phyloP scores from a whole-genome alignment of 1,140 invertebrate species.

The Coptotermes formosanus region DNA sequence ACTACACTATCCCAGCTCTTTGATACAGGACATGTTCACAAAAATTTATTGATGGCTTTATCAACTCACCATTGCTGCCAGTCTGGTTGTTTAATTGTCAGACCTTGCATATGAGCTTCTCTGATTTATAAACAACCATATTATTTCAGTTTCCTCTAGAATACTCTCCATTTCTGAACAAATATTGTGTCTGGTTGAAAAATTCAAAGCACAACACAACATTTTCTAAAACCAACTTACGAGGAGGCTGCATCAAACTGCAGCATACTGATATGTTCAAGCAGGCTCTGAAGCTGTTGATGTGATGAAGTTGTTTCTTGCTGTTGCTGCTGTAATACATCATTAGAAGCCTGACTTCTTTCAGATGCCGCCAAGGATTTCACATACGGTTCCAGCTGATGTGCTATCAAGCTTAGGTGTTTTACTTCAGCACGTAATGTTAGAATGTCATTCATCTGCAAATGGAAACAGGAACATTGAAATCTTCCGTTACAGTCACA shows the following conservation, averaged over 20 bases:
- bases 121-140: too few relatives aligned
- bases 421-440: conserved; percentile 64
- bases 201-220: too few relatives aligned
- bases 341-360: background rate
- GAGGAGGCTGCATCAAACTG: conserved; percentile 39
- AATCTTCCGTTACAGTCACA: background rate
- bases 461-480: conserved; percentile 36
- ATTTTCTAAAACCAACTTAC: conserved; percentile 12
- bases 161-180: too few relatives aligned
- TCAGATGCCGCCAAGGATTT: conserved; percentile 52
- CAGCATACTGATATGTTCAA: conserved; percentile 57
- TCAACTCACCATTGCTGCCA: too few relatives aligned
- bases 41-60: too few relatives aligned
- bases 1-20: too few relatives aligned
- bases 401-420: conserved; percentile 59
- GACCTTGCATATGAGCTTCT: too few relatives aligned
- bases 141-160: too few relatives aligned
- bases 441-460: conserved; percentile 65
- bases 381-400: conserved; percentile 64
- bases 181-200: too few relatives aligned
- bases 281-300: conserved; percentile 49
- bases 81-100: too few relatives aligned
- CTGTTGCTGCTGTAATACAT: background rate
- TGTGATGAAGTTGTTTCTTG: conserved; percentile 25
- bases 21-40: too few relatives aligned